A percentile compares a stretch with the other conserved stretches of the same genome.
Conservation (phyloP, 2,113 vertebrate genomes). For the Salvelinus fontinalis region DNA sequence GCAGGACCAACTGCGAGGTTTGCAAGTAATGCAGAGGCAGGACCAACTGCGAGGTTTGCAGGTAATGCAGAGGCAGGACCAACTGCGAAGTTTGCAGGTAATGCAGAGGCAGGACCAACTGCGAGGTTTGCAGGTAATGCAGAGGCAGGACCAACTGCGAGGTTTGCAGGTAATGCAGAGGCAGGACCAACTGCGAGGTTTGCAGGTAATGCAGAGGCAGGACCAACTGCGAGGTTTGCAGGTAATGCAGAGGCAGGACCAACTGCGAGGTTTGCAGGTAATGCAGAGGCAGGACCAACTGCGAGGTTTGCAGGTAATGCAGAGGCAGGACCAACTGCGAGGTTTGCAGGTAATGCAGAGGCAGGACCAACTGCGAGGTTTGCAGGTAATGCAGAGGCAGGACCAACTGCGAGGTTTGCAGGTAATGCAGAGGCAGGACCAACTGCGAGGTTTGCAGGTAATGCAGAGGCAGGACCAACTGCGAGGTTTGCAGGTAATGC, state of each 20-base stretch:
- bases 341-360: no score
- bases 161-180: background rate
- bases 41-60: no score
- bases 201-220: no score
- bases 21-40: background rate
- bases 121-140: no score
- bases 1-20: background rate
- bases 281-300: background rate
- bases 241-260: background rate
- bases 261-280: no score
- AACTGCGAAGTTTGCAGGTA: background rate
- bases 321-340: no score
- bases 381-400: background rate
- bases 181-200: no score
- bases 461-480: no score
- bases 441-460: no score
- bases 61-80: background rate
- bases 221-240: background rate
- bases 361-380: background rate
- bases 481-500: no score
- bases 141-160: background rate
- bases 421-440: no score
- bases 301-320: background rate
- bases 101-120: background rate
- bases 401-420: no score